These are phyloP conservation scores for Stenodema calcarata DNA, from an alignment of 2,888 invertebrate species.

Conservation along the genomic window DNA sequence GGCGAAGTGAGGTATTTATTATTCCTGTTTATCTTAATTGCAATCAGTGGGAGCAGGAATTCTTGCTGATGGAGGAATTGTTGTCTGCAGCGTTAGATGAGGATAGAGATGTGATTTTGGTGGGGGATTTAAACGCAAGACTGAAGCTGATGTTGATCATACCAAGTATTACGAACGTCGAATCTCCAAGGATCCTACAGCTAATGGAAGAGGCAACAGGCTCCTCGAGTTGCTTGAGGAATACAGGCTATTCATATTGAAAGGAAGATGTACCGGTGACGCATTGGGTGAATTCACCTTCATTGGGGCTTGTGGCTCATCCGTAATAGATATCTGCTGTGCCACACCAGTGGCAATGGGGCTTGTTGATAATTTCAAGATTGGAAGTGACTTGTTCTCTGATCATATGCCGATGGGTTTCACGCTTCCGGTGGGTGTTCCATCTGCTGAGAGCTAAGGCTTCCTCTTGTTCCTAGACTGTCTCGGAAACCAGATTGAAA, in stretches of 20 bases:
- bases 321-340: too few species aligned
- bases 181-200: not conserved
- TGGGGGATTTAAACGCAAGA: not conserved
- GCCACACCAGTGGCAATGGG: too few species aligned
- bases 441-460: not conserved
- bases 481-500: not conserved
- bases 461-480: not conserved
- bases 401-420: not conserved
- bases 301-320: too few species aligned
- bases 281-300: too few species aligned
- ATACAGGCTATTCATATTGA: not conserved
- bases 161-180: not conserved
- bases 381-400: too few species aligned
- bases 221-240: not conserved
- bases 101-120: not conserved
- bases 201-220: not conserved
- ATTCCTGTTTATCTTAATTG: not conserved
- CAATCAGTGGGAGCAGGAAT: not conserved
- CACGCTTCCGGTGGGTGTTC: not conserved
- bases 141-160: not conserved
- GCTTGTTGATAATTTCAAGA: too few species aligned
- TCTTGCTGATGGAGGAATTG: not conserved
- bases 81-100: not conserved
- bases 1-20: too few species aligned
- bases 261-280: not conserved